Conservation (phyloP, 2,113 vertebrate species). For the Calyptommatus sinebrachiatus region DNA sequence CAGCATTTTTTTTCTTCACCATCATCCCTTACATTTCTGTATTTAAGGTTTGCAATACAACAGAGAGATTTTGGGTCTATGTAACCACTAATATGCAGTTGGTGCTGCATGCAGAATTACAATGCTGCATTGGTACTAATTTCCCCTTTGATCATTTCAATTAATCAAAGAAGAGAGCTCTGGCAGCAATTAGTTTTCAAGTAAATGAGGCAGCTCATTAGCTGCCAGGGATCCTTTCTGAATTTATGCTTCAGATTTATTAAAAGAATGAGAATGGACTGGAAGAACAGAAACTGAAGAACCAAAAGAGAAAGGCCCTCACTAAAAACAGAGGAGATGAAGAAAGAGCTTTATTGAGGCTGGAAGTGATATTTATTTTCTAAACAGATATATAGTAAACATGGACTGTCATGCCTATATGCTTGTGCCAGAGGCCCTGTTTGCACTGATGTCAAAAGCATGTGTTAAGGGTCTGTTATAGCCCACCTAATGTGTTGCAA, state of each 20-base stretch:
- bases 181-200: slow-evolving; percentile 36
- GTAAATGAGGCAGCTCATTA: slow-evolving; percentile 15
- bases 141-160: slow-evolving; percentile 26
- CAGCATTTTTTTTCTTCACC: background rate
- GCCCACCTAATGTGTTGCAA: no score
- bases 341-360: background rate
- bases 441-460: no score
- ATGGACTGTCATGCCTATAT: no score
- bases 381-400: background rate
- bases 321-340: background rate
- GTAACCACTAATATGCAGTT: background rate
- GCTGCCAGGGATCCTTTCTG: background rate
- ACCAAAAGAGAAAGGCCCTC: background rate
- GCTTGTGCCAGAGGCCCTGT: no score
- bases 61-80: slow-evolving; percentile 14
- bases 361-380: background rate
- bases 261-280: slow-evolving; percentile 13
- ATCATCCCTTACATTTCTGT: background rate
- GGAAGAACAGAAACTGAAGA: background rate
- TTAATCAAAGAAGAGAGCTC: slow-evolving; percentile 15
- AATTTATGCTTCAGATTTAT: slow-evolving; percentile 30
- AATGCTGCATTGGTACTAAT: slow-evolving; percentile 6
- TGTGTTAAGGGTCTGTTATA: no score
- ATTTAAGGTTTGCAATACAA: slow-evolving; percentile 12
- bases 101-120: slow-evolving; percentile 12